Conservation (phyloP, 2,113 vertebrate genomes). For the Gopherus flavomarginatus region DNA sequence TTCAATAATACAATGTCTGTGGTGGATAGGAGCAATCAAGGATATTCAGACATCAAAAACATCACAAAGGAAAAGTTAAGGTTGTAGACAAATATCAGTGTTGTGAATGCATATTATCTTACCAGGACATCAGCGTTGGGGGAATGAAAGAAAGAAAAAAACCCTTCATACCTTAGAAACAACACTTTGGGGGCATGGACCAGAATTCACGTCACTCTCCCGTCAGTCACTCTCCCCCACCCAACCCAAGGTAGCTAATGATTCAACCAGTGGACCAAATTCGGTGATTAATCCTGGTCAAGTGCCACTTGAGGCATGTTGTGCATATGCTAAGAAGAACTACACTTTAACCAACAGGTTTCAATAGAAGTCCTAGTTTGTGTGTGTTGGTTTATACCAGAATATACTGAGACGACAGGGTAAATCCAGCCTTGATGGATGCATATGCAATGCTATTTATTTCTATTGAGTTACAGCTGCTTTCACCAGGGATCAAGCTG, state of each 20-base stretch:
- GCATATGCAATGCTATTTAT: not conserved
- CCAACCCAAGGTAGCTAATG: too few relatives aligned
- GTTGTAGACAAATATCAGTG: not conserved
- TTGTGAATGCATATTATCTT: not conserved
- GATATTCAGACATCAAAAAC: not conserved
- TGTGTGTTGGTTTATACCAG: not conserved
- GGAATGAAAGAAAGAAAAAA: not conserved
- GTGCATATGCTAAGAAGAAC: too few relatives aligned
- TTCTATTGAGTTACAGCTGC: slow-evolving; percentile 14
- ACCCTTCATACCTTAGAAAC: not conserved
- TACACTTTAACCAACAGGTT: not conserved
- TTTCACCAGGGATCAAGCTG: not conserved
- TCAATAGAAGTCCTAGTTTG: not conserved
- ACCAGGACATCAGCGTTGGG: not conserved
- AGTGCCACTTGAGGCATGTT: too few relatives aligned
- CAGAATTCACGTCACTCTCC: too few relatives aligned
- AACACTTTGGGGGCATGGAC: not conserved
- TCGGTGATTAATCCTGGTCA: too few relatives aligned
- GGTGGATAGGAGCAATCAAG: not conserved
- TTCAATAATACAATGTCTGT: not conserved
- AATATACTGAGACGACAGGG: not conserved
- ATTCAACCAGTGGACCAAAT: too few relatives aligned
- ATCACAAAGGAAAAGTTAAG: not conserved
- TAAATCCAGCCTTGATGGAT: not conserved
- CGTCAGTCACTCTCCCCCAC: too few relatives aligned